These are phyloP conservation scores for Eupleurogrammus muticus DNA, from an alignment of 2,797 vertebrate species.

Conservation along the genomic window DNA sequence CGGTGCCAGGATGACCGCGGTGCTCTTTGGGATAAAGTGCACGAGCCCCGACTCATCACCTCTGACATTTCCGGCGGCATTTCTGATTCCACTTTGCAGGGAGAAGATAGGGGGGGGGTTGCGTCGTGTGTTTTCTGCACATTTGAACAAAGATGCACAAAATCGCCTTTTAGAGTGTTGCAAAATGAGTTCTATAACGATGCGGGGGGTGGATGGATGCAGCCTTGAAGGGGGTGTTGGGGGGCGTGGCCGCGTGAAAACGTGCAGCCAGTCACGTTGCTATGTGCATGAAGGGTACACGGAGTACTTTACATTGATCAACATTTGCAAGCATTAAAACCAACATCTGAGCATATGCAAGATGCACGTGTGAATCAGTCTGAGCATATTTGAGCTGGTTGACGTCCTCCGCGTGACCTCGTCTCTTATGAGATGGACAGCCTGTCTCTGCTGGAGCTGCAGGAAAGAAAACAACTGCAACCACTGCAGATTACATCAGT, in stretches of 20 bases:
- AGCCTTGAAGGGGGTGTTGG: too few species aligned
- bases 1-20: slow-evolving; percentile 48
- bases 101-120: too few species aligned
- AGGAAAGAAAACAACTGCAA: not conserved
- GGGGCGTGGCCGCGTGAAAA: slow-evolving; percentile 43
- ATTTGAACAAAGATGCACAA: too few species aligned
- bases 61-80: slow-evolving; percentile 80
- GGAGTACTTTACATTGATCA: not conserved
- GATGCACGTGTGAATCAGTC: too few species aligned
- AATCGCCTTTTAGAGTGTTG: too few species aligned
- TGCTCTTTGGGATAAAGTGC: slow-evolving; percentile 59
- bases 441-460: not conserved
- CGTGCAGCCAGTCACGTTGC: slow-evolving; percentile 66
- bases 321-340: not conserved
- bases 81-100: too few species aligned
- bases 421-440: not conserved
- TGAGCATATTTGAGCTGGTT: not conserved
- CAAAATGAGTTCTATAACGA: too few species aligned
- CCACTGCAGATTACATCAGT: not conserved
- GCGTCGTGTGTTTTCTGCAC: too few species aligned
- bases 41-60: slow-evolving; percentile 44
- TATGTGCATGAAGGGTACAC: not conserved
- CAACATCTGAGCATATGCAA: too few species aligned
- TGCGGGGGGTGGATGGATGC: too few species aligned
- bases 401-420: slow-evolving; percentile 16